These are phyloP conservation scores for Oscheius sp. DNA, from an alignment of 2,888 invertebrate genomes.

Conservation along the genomic window DNA sequence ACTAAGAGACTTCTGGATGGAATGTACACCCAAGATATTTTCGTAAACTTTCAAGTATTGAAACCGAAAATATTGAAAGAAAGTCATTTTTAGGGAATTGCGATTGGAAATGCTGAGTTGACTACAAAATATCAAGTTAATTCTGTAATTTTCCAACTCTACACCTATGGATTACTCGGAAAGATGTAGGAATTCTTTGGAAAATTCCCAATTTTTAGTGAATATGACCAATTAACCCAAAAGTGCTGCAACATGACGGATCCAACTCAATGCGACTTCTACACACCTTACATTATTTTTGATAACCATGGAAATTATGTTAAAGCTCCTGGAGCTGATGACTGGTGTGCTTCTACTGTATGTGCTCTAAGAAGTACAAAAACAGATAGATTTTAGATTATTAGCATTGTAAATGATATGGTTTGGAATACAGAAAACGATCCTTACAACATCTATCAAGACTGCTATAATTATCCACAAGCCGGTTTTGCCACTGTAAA, in stretches of 20 bases:
- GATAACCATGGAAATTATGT: slow-evolving; percentile 42
- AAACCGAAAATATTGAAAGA: not conserved
- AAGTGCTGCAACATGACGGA: slow-evolving; percentile 35
- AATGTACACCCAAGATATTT: slow-evolving; percentile 37
- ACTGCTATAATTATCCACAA: slow-evolving; percentile 38
- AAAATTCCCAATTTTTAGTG: not conserved
- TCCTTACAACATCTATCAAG: slow-evolving; percentile 52
- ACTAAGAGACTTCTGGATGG: slow-evolving; percentile 39
- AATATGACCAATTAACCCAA: slow-evolving; percentile 7
- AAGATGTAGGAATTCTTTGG: slow-evolving; percentile 34
- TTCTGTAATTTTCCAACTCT: slow-evolving; percentile 55
- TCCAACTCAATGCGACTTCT: slow-evolving; percentile 49
- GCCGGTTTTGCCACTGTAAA: not conserved
- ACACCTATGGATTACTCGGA: slow-evolving; percentile 56
- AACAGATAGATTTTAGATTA: slow-evolving; percentile 29
- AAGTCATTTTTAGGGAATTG: slow-evolving; percentile 42
- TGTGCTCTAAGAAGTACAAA: not conserved
- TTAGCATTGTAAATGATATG: slow-evolving; percentile 38
- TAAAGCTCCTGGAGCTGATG: slow-evolving; percentile 33
- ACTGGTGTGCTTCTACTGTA: slow-evolving; percentile 38
- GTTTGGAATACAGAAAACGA: slow-evolving; percentile 45
- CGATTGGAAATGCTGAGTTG: slow-evolving; percentile 55
- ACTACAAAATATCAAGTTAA: slow-evolving; percentile 50
- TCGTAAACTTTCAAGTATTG: slow-evolving; percentile 42
- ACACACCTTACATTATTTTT: slow-evolving; percentile 44